Evolutionary conservation across 2,113 vertebrate genomes (phyloP), one percentile per base, ranked within the genome.

Genomic region (Leptobrachium ailaonicum): DNA sequence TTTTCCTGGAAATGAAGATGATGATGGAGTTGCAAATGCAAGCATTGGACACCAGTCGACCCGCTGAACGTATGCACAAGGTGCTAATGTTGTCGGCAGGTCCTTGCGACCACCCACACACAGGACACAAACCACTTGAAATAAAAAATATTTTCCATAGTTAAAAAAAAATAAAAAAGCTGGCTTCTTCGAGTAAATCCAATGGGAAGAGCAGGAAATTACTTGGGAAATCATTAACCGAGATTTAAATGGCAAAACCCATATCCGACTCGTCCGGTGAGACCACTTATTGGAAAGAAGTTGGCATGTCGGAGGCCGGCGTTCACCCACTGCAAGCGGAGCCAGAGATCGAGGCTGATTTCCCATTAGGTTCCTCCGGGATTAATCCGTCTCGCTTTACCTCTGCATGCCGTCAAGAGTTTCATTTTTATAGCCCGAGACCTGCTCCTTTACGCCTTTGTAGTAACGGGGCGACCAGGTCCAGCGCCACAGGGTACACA

Each of bases 161-260:
- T 80, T 32, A 32, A 32, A 32, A 32, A 32, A 32, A 32, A 32
- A 32, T 32, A 32, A 50, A 80, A 66, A 80, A 68, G 9, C 5
- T 47, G 62, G 70, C 70, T 42, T 32, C 69, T 62, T 53, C n/a
- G 32, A 53, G 42, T 44, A 44, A 74, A 62, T 69, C 71, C 71
- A 47, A 60, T 74, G 78, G 64, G 78, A 77, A 77, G 67, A 77
- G 75, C 75, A 77, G 66, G 66, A 80, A 80, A 74, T 80, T 74
- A 45, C 64, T 80, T 58, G 71, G 66, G 70, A 73, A 80, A 44
- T 62, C 70, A 56, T 74, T 80, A 68, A 50, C 53, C 62, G 76
- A 67, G 47, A 67, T 66, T 70, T 60, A 62, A 54, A 54, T 45
- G 40, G 75, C 75, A 44, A 53, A 20, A 45, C 42, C 66, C 10